Base-by-base conservation (phyloP, 2,113 vertebrate genomes). In the Apaloderma vittatum region DNA sequence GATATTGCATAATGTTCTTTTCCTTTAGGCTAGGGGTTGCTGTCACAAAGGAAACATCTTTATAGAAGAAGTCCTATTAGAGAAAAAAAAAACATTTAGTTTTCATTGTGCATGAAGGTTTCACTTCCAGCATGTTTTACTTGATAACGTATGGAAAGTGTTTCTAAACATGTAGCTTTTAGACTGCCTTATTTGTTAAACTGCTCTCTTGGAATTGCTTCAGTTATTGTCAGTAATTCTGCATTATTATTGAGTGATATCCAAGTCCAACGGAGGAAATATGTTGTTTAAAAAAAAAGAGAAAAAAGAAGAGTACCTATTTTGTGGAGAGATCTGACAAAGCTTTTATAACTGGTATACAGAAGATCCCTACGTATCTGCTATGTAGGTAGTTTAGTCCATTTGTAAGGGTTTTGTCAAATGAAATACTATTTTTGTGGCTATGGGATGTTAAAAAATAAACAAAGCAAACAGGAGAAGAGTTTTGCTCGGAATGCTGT, bases 11-110 rank as follows among this genome's bases (percentile, higher is more conserved):
- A 85, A 77, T 54, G 29, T 92, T 92, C 71, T 91, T 89, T 78
- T 66, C 84, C 81, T 63, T 85, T 75, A 90, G 57, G 54, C 61
- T 1, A 32, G 74, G 32, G 54, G 71, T 92, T 94, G 77, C 75
- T 96, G 92, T 95, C 95, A 90, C 79, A 92, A 86, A 86, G 66
- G 90, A 94, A 94, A 87, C 92, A 94, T 97, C 97, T 95, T 93
- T 94, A 82, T 96, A 19, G 43, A 73, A 77, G 84, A 93, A 49
- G 8, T 36, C 18, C 61, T 68, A 22, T 43, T 83, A 40, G 9
- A 70, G 30, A 32, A 52, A 32, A 82, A 55, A 61, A 18, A 19
- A 6, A 0, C 11, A 29, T 46, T 67, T 86, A 29, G 27, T 91
- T 91, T 37, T 78, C 24, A 15, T 65, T 92, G 8, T 55, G 46